Conservation (phyloP, 2,113 vertebrate genomes). For the Centropristis striata region DNA sequence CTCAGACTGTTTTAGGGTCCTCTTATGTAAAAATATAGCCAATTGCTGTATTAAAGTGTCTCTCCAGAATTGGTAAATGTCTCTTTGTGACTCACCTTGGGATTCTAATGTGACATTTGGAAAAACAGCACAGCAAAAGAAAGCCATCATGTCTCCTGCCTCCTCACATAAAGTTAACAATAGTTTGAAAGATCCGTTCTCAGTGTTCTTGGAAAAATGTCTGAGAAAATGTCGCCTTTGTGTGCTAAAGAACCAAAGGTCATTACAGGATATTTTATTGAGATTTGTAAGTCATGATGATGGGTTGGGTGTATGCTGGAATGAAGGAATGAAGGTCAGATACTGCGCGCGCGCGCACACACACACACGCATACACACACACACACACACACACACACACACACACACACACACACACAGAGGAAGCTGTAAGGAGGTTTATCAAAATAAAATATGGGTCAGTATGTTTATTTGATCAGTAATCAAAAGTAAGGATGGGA, state of each 20-base stretch:
- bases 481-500: background rate
- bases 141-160: background rate
- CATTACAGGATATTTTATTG: conserved; percentile 51
- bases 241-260: conserved; percentile 65
- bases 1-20: conserved; percentile 11
- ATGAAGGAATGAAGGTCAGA: conserved; percentile 75
- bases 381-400: conserved; percentile 6
- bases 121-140: conserved; percentile 13
- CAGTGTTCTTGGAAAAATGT: conserved; percentile 26
- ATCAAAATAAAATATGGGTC: background rate
- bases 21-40: background rate
- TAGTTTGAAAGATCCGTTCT: conserved; percentile 7
- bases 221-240: conserved; percentile 59
- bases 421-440: background rate
- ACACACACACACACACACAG: conserved; percentile 10
- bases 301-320: conserved; percentile 54
- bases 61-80: conserved; percentile 1
- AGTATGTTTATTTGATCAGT: background rate
- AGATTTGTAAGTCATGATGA: conserved; percentile 44
- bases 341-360: conserved; percentile 39
- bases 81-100: background rate
- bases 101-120: conserved; percentile 42
- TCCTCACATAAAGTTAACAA: conserved; percentile 39
- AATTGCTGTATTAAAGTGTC: conserved; percentile 6
- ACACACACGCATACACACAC: conserved; percentile 5